Conservation (phyloP, 2,113 vertebrate species). For the Hippocampus barbouri region DNA sequence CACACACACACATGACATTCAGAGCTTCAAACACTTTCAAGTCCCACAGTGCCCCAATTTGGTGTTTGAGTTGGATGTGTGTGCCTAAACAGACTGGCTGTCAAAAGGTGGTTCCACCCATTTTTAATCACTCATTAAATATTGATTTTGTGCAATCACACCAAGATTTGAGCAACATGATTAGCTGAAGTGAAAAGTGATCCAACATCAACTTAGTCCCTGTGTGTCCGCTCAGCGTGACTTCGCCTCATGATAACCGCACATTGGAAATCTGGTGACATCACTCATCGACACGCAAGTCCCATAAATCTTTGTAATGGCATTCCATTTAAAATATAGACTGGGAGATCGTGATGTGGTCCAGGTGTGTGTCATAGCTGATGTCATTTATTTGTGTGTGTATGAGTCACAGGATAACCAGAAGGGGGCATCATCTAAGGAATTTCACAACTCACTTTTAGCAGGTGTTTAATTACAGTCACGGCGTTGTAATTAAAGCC, state of each 20-base stretch:
- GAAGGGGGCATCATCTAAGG: neutral
- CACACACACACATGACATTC: neutral
- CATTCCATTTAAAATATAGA: conserved; percentile 10
- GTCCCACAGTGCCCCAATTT: conserved; percentile 23
- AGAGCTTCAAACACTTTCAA: conserved; percentile 12
- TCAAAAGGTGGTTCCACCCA: neutral
- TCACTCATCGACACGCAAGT: conserved; percentile 29
- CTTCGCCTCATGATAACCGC: conserved; percentile 13
- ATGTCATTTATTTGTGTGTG: conserved; percentile 5
- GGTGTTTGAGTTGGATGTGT: conserved; percentile 41
- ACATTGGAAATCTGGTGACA: conserved; percentile 31
- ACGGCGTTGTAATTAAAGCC: neutral
- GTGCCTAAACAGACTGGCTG: conserved; percentile 39
- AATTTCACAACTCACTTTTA: neutral
- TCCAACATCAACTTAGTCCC: conserved; percentile 33
- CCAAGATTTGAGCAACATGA: conserved; percentile 26
- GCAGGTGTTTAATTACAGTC: conserved; percentile 12
- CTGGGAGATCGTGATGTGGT: conserved; percentile 1
- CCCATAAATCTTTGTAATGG: conserved; percentile 20
- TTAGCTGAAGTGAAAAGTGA: conserved; percentile 28
- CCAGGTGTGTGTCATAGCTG: conserved; percentile 12
- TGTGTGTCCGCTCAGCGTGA: conserved; percentile 27
- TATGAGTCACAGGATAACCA: conserved; percentile 4
- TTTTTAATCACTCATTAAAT: conserved; percentile 37
- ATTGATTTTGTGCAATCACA: conserved; percentile 31